Conservation (phyloP, 2,888 invertebrate species). For the Diachrysia chrysitis region DNA sequence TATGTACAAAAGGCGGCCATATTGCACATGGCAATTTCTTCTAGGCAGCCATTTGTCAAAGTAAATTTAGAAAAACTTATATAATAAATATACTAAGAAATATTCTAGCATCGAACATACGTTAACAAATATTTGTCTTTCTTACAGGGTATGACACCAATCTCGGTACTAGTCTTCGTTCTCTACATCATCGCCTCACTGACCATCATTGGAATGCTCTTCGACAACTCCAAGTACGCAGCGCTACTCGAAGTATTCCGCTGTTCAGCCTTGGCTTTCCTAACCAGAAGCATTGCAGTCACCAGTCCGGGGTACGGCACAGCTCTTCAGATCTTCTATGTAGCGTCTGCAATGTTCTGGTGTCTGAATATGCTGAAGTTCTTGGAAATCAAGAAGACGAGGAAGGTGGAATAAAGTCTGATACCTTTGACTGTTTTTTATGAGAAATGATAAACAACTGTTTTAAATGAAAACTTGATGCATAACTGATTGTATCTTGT, state of each 20-base stretch:
- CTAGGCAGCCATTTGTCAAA: too few relatives aligned
- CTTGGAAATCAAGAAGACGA: constrained; percentile 86
- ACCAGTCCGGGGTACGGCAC: constrained; percentile 79
- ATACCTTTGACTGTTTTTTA: constrained; percentile 39
- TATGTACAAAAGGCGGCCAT: too few relatives aligned
- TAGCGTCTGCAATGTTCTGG: constrained; percentile 91
- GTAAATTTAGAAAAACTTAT: too few relatives aligned
- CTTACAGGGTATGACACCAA: constrained; percentile 90
- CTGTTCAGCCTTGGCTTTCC: constrained; percentile 90
- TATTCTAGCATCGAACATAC: not conserved
- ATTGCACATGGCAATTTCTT: too few relatives aligned
- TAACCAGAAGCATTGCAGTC: constrained; percentile 79
- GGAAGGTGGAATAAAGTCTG: constrained; percentile 44
- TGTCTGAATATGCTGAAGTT: constrained; percentile 89
- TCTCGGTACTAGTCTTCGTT: constrained; percentile 89
- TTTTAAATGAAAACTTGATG: not conserved
- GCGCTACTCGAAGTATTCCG: constrained; percentile 90
- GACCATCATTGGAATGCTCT: constrained; percentile 92
- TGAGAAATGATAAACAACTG: constrained; percentile 15
- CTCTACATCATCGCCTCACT: constrained; percentile 91
- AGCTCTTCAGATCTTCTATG: constrained; percentile 88
- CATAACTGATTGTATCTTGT: not conserved
- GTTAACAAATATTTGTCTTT: constrained; percentile 28
- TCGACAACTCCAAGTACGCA: constrained; percentile 91
- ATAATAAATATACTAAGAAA: too few relatives aligned